Evolutionary conservation across 2,888 invertebrate genomes (phyloP).

Genomic region (Macaria liturata): DNA sequence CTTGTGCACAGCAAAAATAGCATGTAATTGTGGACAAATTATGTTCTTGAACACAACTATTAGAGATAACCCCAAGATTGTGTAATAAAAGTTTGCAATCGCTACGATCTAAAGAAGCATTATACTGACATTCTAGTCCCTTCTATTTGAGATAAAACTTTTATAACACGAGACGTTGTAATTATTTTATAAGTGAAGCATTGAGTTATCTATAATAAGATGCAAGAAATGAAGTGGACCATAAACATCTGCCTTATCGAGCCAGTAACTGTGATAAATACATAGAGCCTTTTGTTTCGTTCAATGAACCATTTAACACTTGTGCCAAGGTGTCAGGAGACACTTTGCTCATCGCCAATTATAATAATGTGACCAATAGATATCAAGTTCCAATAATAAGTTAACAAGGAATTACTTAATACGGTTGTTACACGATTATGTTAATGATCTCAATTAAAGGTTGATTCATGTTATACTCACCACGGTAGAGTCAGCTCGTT

Average conservation of each 20-base stretch:
- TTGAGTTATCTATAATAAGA: constrained; percentile 43
- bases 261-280: constrained; percentile 44
- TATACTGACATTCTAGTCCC: not conserved
- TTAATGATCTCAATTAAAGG: constrained; percentile 6
- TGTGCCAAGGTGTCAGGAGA: constrained; percentile 38
- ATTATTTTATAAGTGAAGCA: constrained; percentile 6
- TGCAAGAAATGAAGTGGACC: constrained; percentile 42
- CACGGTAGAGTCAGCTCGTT: constrained; percentile 57
- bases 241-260: constrained; percentile 47
- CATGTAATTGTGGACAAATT: constrained; percentile 9
- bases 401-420: not conserved
- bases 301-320: constrained; percentile 53
- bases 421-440: constrained; percentile 13
- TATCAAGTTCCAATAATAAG: constrained; percentile 1
- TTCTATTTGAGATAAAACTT: constrained; percentile 1
- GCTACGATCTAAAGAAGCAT: not conserved
- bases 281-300: constrained; percentile 49
- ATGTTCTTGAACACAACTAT: not conserved
- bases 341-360: constrained; percentile 22
- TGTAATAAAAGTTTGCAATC: constrained; percentile 2
- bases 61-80: not conserved
- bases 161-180: not conserved
- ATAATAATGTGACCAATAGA: constrained; percentile 13
- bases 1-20: constrained; percentile 1
- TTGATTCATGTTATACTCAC: constrained; percentile 51